These are phyloP conservation scores for Myoxocephalus aenaeus DNA, from an alignment of 2,797 vertebrate genomes.

Conservation along the genomic window DNA sequence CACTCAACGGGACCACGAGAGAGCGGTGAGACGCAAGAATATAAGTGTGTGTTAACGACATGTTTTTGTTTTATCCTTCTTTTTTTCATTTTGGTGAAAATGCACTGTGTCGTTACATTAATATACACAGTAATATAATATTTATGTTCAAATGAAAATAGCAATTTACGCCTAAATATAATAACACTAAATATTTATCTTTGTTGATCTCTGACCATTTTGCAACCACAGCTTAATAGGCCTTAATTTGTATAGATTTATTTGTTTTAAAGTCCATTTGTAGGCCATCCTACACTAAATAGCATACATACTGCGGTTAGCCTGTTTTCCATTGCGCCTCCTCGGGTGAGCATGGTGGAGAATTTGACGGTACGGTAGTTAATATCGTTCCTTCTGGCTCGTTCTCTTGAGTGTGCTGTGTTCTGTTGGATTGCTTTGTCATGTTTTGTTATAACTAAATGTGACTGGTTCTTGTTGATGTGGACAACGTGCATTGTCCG, in stretches of 20 bases:
- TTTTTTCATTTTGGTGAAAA: background rate
- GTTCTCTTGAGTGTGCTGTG: too few relatives aligned
- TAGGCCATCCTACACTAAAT: background rate
- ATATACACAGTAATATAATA: background rate
- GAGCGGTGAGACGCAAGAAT: constrained; percentile 24
- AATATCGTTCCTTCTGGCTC: too few relatives aligned
- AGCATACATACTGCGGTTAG: background rate
- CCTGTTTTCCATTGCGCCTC: too few relatives aligned
- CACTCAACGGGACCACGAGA: constrained; percentile 50
- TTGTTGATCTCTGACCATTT: background rate
- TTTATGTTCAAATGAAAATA: background rate
- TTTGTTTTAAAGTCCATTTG: background rate
- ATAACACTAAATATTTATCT: background rate
- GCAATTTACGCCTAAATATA: background rate
- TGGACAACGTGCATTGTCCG: too few relatives aligned
- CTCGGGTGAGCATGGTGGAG: too few relatives aligned
- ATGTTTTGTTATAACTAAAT: too few relatives aligned
- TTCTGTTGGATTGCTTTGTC: too few relatives aligned
- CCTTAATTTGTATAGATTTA: background rate
- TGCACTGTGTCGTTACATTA: background rate
- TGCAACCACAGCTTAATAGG: background rate
- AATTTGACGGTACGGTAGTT: too few relatives aligned
- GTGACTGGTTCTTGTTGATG: too few relatives aligned
- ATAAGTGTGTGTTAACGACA: constrained; percentile 16
- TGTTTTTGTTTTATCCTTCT: background rate